A percentile compares a stretch with the other conserved stretches of the same genome.
Evolutionary conservation across 2,797 vertebrate species (phyloP).

Genomic region (Leptodactylus fallax): DNA sequence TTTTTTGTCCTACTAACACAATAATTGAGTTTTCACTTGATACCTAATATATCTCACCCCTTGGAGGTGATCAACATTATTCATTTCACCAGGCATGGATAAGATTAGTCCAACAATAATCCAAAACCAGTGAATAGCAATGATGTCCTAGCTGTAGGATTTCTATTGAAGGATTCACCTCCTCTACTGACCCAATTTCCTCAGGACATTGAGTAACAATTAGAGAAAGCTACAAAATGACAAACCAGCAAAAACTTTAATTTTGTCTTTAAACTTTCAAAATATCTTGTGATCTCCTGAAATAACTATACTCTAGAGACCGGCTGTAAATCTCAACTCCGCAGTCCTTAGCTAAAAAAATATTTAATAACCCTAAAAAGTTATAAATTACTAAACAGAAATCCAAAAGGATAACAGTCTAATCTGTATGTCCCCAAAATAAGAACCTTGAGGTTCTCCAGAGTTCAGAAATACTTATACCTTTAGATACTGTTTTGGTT

Average conservation of each 20-base stretch:
- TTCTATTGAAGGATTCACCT: too few species aligned
- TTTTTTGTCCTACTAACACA: too few species aligned
- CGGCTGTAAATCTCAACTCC: background rate
- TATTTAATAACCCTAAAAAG: background rate
- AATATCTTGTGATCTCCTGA: background rate
- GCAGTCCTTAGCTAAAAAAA: background rate
- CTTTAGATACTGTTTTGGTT: background rate
- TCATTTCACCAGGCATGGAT: too few species aligned
- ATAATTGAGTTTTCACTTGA: too few species aligned
- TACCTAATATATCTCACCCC: too few species aligned
- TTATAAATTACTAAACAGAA: constrained; percentile 9
- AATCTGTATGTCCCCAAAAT: background rate
- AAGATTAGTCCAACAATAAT: too few species aligned
- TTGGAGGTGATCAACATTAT: too few species aligned
- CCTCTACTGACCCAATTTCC: too few species aligned
- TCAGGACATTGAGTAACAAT: too few species aligned
- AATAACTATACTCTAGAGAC: background rate
- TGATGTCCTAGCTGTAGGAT: too few species aligned
- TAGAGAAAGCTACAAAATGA: background rate
- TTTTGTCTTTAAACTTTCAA: background rate
- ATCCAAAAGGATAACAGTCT: background rate
- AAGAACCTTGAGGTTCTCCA: background rate
- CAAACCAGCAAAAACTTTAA: background rate
- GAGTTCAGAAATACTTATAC: background rate
- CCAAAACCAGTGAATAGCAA: too few species aligned